Base-by-base conservation (phyloP, 2,888 invertebrate genomes). In the Esperia sulphurella region DNA sequence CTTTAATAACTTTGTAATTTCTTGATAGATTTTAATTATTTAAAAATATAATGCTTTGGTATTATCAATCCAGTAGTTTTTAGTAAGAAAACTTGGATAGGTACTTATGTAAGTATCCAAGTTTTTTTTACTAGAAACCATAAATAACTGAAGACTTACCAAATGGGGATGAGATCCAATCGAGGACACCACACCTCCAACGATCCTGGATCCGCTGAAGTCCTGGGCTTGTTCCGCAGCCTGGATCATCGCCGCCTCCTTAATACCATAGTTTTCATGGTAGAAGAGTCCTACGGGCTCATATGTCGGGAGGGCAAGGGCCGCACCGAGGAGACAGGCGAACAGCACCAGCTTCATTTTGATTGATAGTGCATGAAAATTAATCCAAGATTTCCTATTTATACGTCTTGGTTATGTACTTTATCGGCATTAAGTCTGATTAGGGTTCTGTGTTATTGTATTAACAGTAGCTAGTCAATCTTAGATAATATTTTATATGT, bases 261-360 rank as follows among this genome's bases (percentile, higher is more conserved):
- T 55, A 14, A 78, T 65, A 3, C 78, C 76, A 14, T 67, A 52
- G 7, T 54, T 54, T 29, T 61, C 59, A 47, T 78, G 77, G 59
- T 78, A 78, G 49, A 61, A 39, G 9, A 45, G 39, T 4, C 13
- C 38, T 14, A 62, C 52, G 0, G 55, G 57, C 41, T 46, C 41
- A 14, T 46, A 31, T 8, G 31, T 9, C 5, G 8, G 9, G 9
- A 10, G 39, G 14, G 14, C 9, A 2, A 14, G 6, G 1, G 14
- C 40, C 40, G 14, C 14, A 14, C 40, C 40, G 5, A 21, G 21
- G 7, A 40, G 35, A 35, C 10, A 35, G n/a, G n/a, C 35, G 35
- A 35, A 1, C 35, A 35, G n/a, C 1, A 35, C 10, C 35, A 35
- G 10, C n/a, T n/a, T 35, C 35, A 35, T 35, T 10, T 1, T 35